Evolutionary conservation across 2,888 invertebrate species (phyloP).

Genomic region (Acronicta alni): DNA sequence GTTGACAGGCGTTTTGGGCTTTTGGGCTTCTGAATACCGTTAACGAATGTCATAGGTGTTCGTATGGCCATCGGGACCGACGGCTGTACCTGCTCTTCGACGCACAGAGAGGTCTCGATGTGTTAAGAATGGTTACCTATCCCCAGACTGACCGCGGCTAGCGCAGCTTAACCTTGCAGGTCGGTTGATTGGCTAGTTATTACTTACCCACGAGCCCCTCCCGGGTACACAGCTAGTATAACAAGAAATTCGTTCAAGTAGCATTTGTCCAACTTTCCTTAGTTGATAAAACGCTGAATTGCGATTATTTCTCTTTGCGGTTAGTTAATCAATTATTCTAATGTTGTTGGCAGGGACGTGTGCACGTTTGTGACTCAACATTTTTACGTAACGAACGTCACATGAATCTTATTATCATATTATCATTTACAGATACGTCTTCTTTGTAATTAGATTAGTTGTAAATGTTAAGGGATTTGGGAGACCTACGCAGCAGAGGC

Average conservation of each 20-base stretch:
- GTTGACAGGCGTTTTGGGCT: too few relatives aligned
- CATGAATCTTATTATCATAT: conserved; percentile 50
- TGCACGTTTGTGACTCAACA: conserved; percentile 68
- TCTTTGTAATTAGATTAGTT: conserved; percentile 6
- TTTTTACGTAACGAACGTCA: conserved; percentile 66
- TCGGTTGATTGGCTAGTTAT: too few relatives aligned
- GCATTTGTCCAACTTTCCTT: conserved; percentile 60
- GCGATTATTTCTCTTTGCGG: conserved; percentile 88
- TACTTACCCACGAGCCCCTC: too few relatives aligned
- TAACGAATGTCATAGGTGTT: too few relatives aligned
- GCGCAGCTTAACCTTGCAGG: too few relatives aligned
- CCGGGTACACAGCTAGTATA: not conserved
- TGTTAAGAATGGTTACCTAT: too few relatives aligned
- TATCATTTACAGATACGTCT: conserved; percentile 22
- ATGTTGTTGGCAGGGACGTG: conserved; percentile 84
- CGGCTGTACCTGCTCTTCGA: too few relatives aligned
- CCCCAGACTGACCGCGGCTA: too few relatives aligned
- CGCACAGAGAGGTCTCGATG: too few relatives aligned
- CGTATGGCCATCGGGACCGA: too few relatives aligned
- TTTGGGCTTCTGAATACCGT: too few relatives aligned
- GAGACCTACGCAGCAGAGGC: not conserved
- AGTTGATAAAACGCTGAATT: conserved; percentile 83
- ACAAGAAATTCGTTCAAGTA: conserved; percentile 34
- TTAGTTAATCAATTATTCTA: conserved; percentile 89
- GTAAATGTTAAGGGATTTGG: not conserved